Evolutionary conservation across 1,140 invertebrate species (phyloP), one percentile per base, ranked within the genome.

Genomic region (Polypedilum vanderplanki): DNA sequence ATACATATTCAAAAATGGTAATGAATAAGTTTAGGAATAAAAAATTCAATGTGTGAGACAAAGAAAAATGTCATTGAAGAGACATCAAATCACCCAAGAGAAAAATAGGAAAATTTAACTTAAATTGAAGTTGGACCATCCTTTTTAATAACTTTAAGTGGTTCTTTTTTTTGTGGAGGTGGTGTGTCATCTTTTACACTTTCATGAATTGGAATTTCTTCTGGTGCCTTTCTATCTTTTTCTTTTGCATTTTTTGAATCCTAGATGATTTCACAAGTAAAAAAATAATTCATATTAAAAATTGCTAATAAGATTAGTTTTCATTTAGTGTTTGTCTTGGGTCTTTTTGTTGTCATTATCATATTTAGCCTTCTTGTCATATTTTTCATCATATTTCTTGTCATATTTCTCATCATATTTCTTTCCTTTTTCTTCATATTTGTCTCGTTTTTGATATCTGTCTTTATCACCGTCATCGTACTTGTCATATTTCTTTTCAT

Each of bases 111-210:
- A 20, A 73, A 73, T 65, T 81, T 82, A 73, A 73, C 57, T 81
- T 82, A 83, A 46, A 83, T 77, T 75, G 82, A 80, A 22, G 81
- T 78, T 20, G 82, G 81, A 70, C 86, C 86, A 76, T 82, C 84
- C 77, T 86, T 87, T 76, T 84, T 87, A 73, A 87, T 88, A 7
- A 88, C 85, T 80, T 87, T 87, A 40, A 88, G 80, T 75, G 82
- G 85, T 77, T 86, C 85, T 73, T 83, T 83, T 75, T 80, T 81
- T 3, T 86, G 86, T 41, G 85, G 86, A 46, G 78, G 77, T n/a
- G 85, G 86, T 75, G 87, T 86, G 24, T 33, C 24, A 1, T 81
- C 82, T 5, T 83, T 82, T 70, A 87, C 86, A 18, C 85, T 80
- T 78, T 88, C 87, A 75, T 82, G 79, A 3, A 88, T 82, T 3